phyloP scores from a whole-genome alignment of 2,113 vertebrate species.

The Pseudopodoces humilis region DNA sequence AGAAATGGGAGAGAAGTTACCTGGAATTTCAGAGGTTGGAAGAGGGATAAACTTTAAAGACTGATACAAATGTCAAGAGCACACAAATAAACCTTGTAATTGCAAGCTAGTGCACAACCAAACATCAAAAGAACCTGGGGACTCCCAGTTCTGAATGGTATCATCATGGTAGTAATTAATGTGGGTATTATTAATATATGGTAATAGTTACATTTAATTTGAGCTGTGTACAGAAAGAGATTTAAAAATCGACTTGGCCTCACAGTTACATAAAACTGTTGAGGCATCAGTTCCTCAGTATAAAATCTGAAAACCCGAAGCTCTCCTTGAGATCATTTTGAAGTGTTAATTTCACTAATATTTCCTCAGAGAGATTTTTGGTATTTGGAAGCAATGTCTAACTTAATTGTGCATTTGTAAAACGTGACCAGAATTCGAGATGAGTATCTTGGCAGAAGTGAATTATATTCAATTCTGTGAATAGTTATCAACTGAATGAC shows the following conservation, averaged over 20 bases:
- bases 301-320: background rate
- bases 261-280: background rate
- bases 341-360: background rate
- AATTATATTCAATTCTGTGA: background rate
- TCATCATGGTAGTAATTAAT: background rate
- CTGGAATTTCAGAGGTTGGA: background rate
- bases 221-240: background rate
- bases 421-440: background rate
- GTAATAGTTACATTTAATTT: background rate
- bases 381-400: background rate
- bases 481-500: background rate
- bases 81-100: background rate
- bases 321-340: accelerated
- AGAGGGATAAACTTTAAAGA: background rate
- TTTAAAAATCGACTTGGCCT: background rate
- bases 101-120: background rate
- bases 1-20: background rate
- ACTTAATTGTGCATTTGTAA: background rate
- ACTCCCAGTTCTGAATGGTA: background rate
- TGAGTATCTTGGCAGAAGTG: background rate
- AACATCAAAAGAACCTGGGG: background rate
- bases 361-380: background rate
- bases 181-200: background rate
- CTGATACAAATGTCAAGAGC: background rate
- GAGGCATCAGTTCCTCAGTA: background rate